Conservation (phyloP, 2,888 invertebrate species). For the Allygus modestus region DNA sequence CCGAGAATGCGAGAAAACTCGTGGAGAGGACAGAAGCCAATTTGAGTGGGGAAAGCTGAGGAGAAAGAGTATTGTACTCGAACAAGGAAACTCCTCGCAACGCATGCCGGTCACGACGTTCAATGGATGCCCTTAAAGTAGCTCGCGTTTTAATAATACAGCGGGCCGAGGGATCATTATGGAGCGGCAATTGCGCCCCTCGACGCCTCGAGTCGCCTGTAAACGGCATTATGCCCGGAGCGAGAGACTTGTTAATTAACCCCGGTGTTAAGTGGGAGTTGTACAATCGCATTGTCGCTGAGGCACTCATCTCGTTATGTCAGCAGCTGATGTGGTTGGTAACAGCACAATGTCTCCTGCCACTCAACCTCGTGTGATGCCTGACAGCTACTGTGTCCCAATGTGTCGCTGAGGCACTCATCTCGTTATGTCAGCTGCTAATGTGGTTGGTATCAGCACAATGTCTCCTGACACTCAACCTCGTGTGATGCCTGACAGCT, state of each 20-base stretch:
- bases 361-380: too few relatives aligned
- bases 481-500: too few relatives aligned
- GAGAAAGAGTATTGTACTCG: slow-evolving; percentile 33
- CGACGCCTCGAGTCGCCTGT: slow-evolving; percentile 25
- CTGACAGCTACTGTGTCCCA: too few relatives aligned
- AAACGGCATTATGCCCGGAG: slow-evolving; percentile 35
- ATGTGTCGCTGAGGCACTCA: slow-evolving; percentile 7
- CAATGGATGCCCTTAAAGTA: slow-evolving; percentile 47
- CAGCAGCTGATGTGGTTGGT: too few relatives aligned
- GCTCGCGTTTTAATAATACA: slow-evolving; percentile 56
- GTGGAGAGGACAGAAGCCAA: slow-evolving; percentile 44
- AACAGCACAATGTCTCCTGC: too few relatives aligned
- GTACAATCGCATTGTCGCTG: slow-evolving; percentile 23
- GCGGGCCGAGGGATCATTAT: slow-evolving; percentile 49
- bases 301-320: slow-evolving; percentile 17
- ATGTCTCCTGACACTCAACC: too few relatives aligned
- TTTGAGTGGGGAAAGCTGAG: slow-evolving; percentile 21
- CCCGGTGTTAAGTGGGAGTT: not conserved
- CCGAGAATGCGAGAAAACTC: slow-evolving; percentile 22
- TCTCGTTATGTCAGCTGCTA: too few relatives aligned
- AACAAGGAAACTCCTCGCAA: slow-evolving; percentile 19
- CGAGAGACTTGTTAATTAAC: slow-evolving; percentile 52
- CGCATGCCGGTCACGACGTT: slow-evolving; percentile 42
- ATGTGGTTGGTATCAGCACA: too few relatives aligned
- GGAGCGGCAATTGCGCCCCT: too few relatives aligned